Base-by-base conservation (phyloP, 2,888 invertebrate species). In the Spisula subtruncata region DNA sequence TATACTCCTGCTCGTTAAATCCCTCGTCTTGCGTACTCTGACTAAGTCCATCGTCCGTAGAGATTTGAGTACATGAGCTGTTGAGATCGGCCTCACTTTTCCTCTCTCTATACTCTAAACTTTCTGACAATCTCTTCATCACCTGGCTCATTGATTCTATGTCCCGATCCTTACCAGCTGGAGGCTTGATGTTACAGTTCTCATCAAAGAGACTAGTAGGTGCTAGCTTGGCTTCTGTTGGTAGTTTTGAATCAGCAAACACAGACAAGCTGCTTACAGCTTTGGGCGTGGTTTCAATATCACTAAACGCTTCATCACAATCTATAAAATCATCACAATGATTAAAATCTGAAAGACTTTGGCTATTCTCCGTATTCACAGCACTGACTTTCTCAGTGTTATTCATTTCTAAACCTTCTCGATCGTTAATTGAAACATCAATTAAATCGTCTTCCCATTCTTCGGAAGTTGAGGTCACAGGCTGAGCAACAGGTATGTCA, bases 1-100 rank as follows among this genome's bases (percentile, higher is more conserved):
- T 87, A 79, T 75, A 75, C 35, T 41, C 51, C 48, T 90, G 87
- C 29, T 87, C 87, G 41, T 75, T 84, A 46, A 83, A 87, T 46
- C 79, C 75, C 18, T 86, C 86, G 14, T 89, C 89, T n/a, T 29
- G 56, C 5, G 80, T 79, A 29, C 79, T 75, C 20, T 10, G 32
- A 80, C 86, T 89, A 0, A 41, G 48, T 12, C 25, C 29, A 46
- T 89, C 81, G n/a, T 51, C 81, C 10, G 46, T 84, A 35, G 66
- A 60, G 60, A 56, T 86, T 20, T 35, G 41, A 8, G 81, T 84
- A n/a, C 32, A 48, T 20, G 84, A 66, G 29, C 80, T 79, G 83
- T 48, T 85, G 14, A 81, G 12, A 60, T 82, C 81, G 48, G 18
- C 4, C 51, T 51, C 18, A 20, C 83, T 5, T 66, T 81, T 25